Evolutionary conservation across 2,797 vertebrate genomes (phyloP).

Genomic region (Sciurus vulgaris): DNA sequence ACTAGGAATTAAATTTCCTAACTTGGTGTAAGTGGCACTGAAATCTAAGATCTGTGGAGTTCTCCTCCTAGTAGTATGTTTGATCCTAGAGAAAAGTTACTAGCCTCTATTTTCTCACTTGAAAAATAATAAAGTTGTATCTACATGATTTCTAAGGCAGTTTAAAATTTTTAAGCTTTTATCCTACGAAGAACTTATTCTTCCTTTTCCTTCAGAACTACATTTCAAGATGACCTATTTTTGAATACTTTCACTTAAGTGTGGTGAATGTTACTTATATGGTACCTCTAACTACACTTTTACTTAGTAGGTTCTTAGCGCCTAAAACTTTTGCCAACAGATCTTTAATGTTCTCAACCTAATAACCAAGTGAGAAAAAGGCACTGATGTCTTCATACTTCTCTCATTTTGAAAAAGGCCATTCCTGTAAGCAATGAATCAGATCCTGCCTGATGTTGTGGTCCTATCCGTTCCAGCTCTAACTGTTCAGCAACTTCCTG

Average conservation of each 20-base stretch:
- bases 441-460: slow-evolving; percentile 98
- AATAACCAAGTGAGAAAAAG: slow-evolving; percentile 76
- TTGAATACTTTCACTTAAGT: slow-evolving; percentile 54
- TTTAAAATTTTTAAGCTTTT: background rate
- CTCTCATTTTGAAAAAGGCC: slow-evolving; percentile 99
- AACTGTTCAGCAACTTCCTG: slow-evolving; percentile 99
- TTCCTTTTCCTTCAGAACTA: slow-evolving; percentile 55
- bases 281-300: slow-evolving; percentile 53
- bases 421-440: slow-evolving; percentile 99
- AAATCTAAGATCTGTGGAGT: background rate
- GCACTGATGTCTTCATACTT: slow-evolving; percentile 90
- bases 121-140: slow-evolving; percentile 40
- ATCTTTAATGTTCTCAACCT: slow-evolving; percentile 71
- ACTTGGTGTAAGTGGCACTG: background rate
- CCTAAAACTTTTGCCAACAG: slow-evolving; percentile 57
- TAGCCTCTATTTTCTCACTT: slow-evolving; percentile 9
- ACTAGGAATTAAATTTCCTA: background rate
- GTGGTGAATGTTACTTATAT: background rate
- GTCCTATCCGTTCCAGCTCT: slow-evolving; percentile 98
- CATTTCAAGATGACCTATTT: slow-evolving; percentile 60
- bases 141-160: background rate
- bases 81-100: background rate
- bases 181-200: slow-evolving; percentile 51
- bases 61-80: background rate
- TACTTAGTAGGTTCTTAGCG: slow-evolving; percentile 64